These are phyloP conservation scores for Falco concolor DNA, from an alignment of 2,797 vertebrate genomes.

Conservation along the genomic window DNA sequence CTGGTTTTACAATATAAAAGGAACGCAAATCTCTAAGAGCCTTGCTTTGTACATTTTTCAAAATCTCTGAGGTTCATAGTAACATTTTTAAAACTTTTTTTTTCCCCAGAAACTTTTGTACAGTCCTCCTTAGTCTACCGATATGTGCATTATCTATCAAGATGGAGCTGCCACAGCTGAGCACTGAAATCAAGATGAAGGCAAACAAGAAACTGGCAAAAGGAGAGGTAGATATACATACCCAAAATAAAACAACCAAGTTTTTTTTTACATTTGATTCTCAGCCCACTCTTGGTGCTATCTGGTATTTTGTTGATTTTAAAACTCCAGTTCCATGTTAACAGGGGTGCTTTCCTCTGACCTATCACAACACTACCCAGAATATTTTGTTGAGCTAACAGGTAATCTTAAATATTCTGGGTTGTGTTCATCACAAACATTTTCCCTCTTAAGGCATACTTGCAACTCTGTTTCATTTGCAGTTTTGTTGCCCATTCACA, in stretches of 20 bases:
- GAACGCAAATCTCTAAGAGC: not conserved
- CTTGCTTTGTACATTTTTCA: not conserved
- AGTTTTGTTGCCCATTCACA: not conserved
- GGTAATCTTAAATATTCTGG: not conserved
- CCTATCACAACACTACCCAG: not conserved
- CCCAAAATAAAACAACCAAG: not conserved
- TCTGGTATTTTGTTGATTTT: not conserved
- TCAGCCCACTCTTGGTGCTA: not conserved
- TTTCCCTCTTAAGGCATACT: not conserved
- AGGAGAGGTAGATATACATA: not conserved
- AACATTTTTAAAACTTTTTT: not conserved
- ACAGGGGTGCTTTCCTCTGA: not conserved
- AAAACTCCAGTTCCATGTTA: not conserved
- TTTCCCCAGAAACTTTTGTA: not conserved
- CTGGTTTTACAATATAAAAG: not conserved
- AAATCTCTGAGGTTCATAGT: not conserved
- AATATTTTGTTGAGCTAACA: not conserved
- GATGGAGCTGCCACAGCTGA: not conserved
- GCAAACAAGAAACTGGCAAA: not conserved
- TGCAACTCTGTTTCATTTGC: not conserved
- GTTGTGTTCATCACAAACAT: not conserved
- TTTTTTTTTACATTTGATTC: not conserved
- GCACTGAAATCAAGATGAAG: not conserved
- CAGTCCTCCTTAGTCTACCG: not conserved
- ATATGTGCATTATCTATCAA: fast-evolving